Conservation (phyloP, 2,797 vertebrate species). For the Phylloscopus collybita region DNA sequence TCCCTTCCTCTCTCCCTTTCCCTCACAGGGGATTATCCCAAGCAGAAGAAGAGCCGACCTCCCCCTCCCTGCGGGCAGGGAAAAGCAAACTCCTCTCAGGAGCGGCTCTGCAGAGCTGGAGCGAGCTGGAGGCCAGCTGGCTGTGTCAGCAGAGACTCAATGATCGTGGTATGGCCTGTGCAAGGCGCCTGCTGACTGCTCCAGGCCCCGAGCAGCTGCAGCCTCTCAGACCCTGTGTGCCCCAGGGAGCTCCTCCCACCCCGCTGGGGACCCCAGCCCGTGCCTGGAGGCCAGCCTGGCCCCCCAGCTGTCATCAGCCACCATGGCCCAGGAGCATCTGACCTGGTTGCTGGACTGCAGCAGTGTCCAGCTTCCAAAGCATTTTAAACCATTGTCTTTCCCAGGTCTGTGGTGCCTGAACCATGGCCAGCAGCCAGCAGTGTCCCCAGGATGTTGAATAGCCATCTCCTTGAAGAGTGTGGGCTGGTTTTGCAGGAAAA, state of each 20-base stretch:
- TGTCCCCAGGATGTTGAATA: rapidly evolving
- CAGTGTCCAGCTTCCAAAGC: neutral
- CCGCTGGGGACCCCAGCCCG: rapidly evolving
- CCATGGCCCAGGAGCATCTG: rapidly evolving
- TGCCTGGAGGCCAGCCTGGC: neutral
- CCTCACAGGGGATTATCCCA: neutral
- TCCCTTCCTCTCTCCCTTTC: neutral
- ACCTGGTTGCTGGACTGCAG: rapidly evolving
- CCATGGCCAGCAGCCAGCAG: neutral
- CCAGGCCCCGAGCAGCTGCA: neutral
- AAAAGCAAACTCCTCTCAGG: neutral
- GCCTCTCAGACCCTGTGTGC: neutral
- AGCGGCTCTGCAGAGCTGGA: neutral
- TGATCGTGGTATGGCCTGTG: neutral
- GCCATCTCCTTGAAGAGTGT: neutral
- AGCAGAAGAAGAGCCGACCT: neutral
- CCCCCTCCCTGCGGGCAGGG: neutral
- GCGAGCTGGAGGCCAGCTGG: neutral
- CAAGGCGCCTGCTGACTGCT: neutral
- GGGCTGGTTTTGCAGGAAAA: neutral
- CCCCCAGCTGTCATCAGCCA: neutral
- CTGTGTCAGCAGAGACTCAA: neutral
- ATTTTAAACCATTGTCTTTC: neutral
- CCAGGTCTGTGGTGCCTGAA: neutral
- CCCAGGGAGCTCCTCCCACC: neutral